Base-by-base conservation (phyloP, 2,797 vertebrate genomes). In the Epinephelus awoara region DNA sequence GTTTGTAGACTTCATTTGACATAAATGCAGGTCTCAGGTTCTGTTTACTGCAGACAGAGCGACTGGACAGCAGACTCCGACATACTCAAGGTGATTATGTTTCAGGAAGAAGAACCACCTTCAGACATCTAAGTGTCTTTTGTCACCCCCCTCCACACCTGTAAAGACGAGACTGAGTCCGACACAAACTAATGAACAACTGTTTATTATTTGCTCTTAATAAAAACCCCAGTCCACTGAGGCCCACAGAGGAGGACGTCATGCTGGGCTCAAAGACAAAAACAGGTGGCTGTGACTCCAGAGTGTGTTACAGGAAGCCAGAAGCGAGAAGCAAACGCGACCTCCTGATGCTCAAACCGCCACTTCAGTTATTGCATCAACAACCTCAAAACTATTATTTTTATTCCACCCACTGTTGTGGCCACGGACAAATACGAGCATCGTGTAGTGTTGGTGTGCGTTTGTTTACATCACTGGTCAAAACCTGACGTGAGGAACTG, bases 401-500 rank as follows among this genome's bases (percentile, higher is more conserved):
- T 34, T 34, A 34, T 34, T 34, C 17, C 52, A 58, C 44, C 54
- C 2, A 12, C 25, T 47, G 23, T 0, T 47, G 82, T 71, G 89
- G 85, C 79, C 85, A 88, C 85, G 89, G 72, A 82, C 79, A 87
- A 84, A 77, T 82, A 76, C n/a, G 77, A 78, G 77, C 85, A 86
- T 91, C 93, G 93, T 92, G 93, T 92, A 94, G 89, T 85, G 85
- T 87, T 72, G 89, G 34, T 82, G 63, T 56, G 57, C 85, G 81
- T 93, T 91, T 82, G 86, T 61, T 38, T 70, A 88, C 86, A 34
- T 82, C 55, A 88, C 89, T 34, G 9, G 58, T 63, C 46, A n/a
- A 79, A 67, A 58, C 34, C 34, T 34, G 7, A 34, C 34, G 34
- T 34, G 34, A 34, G 23, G 23, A 23, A 23, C 23, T 23, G 23